Evolutionary conservation across 1,140 invertebrate species (phyloP), one percentile per base, ranked within the genome.

Genomic region (Pseudoatta argentina): DNA sequence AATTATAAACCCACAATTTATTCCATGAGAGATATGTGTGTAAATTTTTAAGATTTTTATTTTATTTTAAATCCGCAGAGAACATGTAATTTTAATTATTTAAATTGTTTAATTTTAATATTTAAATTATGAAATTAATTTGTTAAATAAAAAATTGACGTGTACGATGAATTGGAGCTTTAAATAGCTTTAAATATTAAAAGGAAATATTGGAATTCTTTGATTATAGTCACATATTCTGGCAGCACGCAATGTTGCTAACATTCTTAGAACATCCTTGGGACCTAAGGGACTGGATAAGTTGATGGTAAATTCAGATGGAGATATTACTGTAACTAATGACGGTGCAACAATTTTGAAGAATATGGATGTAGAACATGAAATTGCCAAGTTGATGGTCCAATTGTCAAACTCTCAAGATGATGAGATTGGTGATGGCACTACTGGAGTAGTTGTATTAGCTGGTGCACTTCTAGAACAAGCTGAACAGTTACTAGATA

Each of bases 321-420:
- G 99, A 64, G 99, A 99, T 93, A 97, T 99, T 0, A 99, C 98
- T 0, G 98, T 99, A 8, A 99, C 99, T 30, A 99, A 99, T 94
- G 99, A 99, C 96, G 99, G 99, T 30, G 99, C 99, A n/a, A 99
- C 99, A 0, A 99, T 99, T 91, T 96, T 99, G 77, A 99, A 99
- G 94, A 96, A 98, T 94, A 99, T 99, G 99, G 99, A 99, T 96
- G 98, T 99, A 16, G 98, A 99, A 24, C 99, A 99, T 95, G 98
- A 99, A 96, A 99, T 99, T 92, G 99, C 98, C 39, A 99, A 99
- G 93, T 95, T 99, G 5, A 98, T 99, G 97, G 99, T 99, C 18
- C 98, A 99, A 93, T 95, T 99, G 63, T 99, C 98, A 16, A 99
- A 99, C 94, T 99, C 99, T 82, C 99, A 99, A 94, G 99, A 99